A percentile compares a stretch with the other conserved stretches of the same genome.
Evolutionary conservation across 2,888 invertebrate species (phyloP).

Genomic region (Rhopalosiphum nymphaeae): DNA sequence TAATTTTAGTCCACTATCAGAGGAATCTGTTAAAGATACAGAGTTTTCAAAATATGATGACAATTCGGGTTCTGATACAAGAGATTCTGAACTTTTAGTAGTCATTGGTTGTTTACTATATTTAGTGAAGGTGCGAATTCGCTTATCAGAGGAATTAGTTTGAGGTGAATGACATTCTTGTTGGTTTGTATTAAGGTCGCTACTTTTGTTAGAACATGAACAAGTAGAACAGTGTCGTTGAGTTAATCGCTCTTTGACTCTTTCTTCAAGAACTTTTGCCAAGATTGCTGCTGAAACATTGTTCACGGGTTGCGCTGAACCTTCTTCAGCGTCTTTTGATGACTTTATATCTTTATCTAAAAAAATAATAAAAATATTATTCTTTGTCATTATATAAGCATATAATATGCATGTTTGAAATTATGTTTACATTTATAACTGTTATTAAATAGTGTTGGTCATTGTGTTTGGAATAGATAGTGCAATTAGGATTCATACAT

Average conservation of each 20-base stretch:
- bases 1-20: constrained; percentile 49
- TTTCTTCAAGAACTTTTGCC: constrained; percentile 91
- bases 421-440: neutral
- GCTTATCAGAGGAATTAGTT: constrained; percentile 25
- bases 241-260: constrained; percentile 83
- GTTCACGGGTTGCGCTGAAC: constrained; percentile 75
- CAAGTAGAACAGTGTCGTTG: constrained; percentile 88
- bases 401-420: neutral
- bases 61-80: constrained; percentile 44
- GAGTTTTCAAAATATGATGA: constrained; percentile 41
- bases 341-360: constrained; percentile 67
- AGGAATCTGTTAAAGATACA: constrained; percentile 34
- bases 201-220: constrained; percentile 74
- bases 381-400: neutral
- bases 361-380: constrained; percentile 56
- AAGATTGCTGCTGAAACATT: constrained; percentile 89
- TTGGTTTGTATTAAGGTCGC: constrained; percentile 42
- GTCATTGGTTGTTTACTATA: constrained; percentile 10
- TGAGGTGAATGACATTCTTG: constrained; percentile 12
- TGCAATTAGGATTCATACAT: neutral
- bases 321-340: constrained; percentile 25
- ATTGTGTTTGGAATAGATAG: neutral
- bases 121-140: constrained; percentile 11
- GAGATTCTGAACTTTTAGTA: constrained; percentile 37
- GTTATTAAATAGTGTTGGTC: neutral